Conservation (phyloP, 2,888 invertebrate species). For the Tenthredo notha region DNA sequence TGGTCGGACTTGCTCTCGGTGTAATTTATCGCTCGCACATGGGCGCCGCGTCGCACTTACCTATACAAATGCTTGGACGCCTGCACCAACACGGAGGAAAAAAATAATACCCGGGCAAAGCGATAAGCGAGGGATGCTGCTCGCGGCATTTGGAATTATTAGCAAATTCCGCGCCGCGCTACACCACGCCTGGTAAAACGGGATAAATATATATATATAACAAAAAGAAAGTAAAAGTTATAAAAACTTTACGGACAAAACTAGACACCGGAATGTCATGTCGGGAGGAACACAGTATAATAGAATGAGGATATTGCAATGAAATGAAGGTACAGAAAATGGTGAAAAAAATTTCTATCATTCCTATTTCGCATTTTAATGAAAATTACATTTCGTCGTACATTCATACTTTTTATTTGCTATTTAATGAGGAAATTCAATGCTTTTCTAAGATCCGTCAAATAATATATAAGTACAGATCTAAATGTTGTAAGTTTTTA, state of each 20-base stretch:
- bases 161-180: slow-evolving; percentile 58
- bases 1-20: slow-evolving; percentile 54
- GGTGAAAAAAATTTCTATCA: not conserved
- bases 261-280: slow-evolving; percentile 39
- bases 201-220: slow-evolving; percentile 19
- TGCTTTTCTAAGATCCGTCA: not conserved
- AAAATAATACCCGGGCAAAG: slow-evolving; percentile 54
- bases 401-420: not conserved
- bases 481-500: too few relatives aligned
- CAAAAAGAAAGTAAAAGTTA: slow-evolving; percentile 6
- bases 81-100: not conserved
- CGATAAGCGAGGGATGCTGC: slow-evolving; percentile 58
- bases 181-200: slow-evolving; percentile 45
- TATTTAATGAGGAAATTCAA: not conserved
- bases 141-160: slow-evolving; percentile 60
- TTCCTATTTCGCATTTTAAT: not conserved
- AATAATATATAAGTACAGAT: not conserved
- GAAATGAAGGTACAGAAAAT: not conserved
- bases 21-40: slow-evolving; percentile 71
- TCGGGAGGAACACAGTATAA: not conserved
- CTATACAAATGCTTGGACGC: not conserved
- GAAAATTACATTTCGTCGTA: not conserved
- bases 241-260: slow-evolving; percentile 22
- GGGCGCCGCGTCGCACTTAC: slow-evolving; percentile 57
- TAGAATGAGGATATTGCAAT: slow-evolving; percentile 13